Conservation (phyloP, 2,888 invertebrate genomes). For the Sepioteuthis lessoniana region DNA sequence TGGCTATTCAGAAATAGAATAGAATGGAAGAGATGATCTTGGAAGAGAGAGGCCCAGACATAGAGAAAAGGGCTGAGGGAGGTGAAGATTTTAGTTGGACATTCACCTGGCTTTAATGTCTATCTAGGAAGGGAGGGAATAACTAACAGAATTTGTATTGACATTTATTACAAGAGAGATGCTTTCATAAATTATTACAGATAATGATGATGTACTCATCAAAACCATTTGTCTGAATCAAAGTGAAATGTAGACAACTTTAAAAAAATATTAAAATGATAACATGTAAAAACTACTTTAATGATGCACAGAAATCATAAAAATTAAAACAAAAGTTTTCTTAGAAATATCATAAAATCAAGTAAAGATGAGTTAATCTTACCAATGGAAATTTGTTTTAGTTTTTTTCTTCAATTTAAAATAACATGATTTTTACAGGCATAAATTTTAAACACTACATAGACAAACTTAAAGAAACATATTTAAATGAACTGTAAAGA, state of each 20-base stretch:
- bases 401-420: not conserved
- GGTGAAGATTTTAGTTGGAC: not conserved
- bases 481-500: not conserved
- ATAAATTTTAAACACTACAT: not conserved
- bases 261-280: not conserved
- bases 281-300: not conserved
- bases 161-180: not conserved
- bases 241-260: not conserved
- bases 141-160: not conserved
- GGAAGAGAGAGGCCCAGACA: not conserved
- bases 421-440: not conserved
- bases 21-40: not conserved
- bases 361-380: not conserved
- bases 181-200: not conserved
- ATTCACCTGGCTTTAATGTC: not conserved
- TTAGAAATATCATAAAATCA: not conserved
- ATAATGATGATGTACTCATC: not conserved
- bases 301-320: constrained; percentile 14
- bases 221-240: not conserved
- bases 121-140: not conserved
- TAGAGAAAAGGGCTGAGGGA: not conserved
- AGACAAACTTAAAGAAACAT: not conserved
- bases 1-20: constrained; percentile 33
- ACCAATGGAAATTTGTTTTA: not conserved
- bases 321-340: not conserved